phyloP scores from a whole-genome alignment of 2,888 invertebrate genomes.

The Platycheirus albimanus region DNA sequence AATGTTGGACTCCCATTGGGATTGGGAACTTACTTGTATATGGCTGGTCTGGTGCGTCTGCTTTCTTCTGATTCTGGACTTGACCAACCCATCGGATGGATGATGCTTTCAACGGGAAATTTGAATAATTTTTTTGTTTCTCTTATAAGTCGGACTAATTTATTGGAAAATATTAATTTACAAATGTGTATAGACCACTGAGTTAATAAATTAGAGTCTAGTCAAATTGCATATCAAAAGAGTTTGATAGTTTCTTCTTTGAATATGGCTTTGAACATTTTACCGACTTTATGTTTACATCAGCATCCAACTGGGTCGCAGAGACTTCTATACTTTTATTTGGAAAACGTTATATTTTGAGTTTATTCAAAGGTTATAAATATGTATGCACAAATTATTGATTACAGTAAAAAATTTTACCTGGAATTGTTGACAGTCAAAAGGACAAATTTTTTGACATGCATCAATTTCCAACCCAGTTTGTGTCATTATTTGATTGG shows the following conservation, averaged over 20 bases:
- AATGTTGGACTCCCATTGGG: slow-evolving; percentile 59
- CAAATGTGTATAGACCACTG: slow-evolving; percentile 36
- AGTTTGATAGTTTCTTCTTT: slow-evolving; percentile 18
- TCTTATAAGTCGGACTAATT: slow-evolving; percentile 39
- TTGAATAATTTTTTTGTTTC: slow-evolving; percentile 29
- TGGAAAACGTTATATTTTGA: no score
- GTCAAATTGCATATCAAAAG: slow-evolving; percentile 32
- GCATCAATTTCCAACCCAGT: no score
- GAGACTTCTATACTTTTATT: no score
- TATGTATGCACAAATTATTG: no score
- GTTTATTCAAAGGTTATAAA: no score
- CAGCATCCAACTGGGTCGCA: no score
- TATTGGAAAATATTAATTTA: slow-evolving; percentile 58
- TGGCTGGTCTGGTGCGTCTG: slow-evolving; percentile 38
- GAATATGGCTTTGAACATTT: slow-evolving; percentile 15
- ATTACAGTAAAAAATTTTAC: no score
- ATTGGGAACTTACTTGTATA: no score
- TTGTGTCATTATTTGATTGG: no score
- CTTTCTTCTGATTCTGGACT: slow-evolving; percentile 11
- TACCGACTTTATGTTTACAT: slow-evolving; percentile 3
- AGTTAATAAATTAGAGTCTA: slow-evolving; percentile 30
- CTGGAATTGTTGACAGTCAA: no score
- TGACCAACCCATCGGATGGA: neutral
- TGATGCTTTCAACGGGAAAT: slow-evolving; percentile 42
- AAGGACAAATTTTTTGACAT: no score